Evolutionary conservation across 2,888 invertebrate genomes (phyloP), one percentile per base, ranked within the genome.

Genomic region (Cataglyphis albicans): DNA sequence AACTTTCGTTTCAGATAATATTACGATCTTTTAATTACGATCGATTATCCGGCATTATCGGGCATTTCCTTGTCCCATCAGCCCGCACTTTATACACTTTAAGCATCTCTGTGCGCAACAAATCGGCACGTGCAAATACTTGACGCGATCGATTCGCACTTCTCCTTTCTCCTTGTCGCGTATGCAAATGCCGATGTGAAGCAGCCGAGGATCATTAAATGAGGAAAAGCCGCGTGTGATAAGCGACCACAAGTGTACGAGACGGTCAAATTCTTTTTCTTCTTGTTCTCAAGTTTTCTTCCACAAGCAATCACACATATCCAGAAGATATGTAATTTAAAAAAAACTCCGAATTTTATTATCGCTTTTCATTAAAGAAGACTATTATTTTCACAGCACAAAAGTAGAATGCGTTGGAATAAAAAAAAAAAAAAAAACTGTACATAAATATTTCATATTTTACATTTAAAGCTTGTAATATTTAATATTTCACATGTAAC

Each of bases 101-200:
- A 41, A 7, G 67, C 25, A 44, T 57, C 57, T 21, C 44, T 32
- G 32, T 38, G 67, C 67, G 12, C 68, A 48, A 74, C 48, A 21
- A 21, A n/a, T n/a, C 21, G 48, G 21, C 61, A 74, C 73, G 63
- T 75, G 65, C 68, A 80, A 72, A 80, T 48, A 80, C 78, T 78
- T 32, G 70, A 78, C 72, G 59, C 25, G 59, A 78, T 59, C 44
- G 21, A 6, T 59, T 52, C 18, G 70, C 38, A 25, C 35, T 21
- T n/a, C 21, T 44, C 32, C 72, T 59, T 12, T 32, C 57, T 35
- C 7, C 75, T 74, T 25, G 32, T 61, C 78, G 59, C 72, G 78
- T 25, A 72, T 72, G 32, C 78, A 80, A 80, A 72, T 72, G 5
- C 72, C n/a, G 29, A 29, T 29, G n/a, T 59, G 59, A 48, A 72